A percentile compares a stretch with the other conserved stretches of the same genome.
Conservation (phyloP, 2,888 invertebrate genomes). For the Megamerina dolium region DNA sequence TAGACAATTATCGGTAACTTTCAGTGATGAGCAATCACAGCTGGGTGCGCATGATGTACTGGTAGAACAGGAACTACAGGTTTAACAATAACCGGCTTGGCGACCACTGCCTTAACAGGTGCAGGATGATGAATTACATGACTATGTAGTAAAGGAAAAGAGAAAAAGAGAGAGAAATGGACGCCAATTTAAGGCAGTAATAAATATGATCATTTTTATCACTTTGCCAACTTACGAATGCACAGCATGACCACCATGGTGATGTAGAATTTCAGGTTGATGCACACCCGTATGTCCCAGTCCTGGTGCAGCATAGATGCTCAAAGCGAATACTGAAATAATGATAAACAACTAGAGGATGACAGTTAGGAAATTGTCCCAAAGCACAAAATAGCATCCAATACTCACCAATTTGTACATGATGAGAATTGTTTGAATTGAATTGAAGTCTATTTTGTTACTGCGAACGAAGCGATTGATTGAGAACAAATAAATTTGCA, state of each 20-base stretch:
- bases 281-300: slow-evolving; percentile 13
- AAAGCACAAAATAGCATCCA: no score
- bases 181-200: no score
- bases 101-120: slow-evolving; percentile 39
- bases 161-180: slow-evolving; percentile 14
- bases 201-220: background rate
- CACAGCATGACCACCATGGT: slow-evolving; percentile 41
- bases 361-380: no score
- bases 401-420: no score
- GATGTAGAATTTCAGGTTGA: slow-evolving; percentile 31
- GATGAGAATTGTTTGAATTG: no score
- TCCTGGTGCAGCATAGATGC: no score
- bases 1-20: no score
- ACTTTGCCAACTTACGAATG: slow-evolving; percentile 32
- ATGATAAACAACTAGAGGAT: no score
- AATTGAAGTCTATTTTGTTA: no score
- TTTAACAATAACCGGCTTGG: slow-evolving; percentile 34
- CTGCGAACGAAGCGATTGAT: no score
- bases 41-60: slow-evolving; percentile 43
- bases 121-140: slow-evolving; percentile 48
- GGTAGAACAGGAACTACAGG: slow-evolving; percentile 38
- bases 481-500: no score
- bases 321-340: no score
- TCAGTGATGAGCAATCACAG: slow-evolving; percentile 40
- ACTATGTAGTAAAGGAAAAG: slow-evolving; percentile 18